These are phyloP conservation scores for Poecile montanus DNA, from an alignment of 2,797 vertebrate species.

Conservation along the genomic window DNA sequence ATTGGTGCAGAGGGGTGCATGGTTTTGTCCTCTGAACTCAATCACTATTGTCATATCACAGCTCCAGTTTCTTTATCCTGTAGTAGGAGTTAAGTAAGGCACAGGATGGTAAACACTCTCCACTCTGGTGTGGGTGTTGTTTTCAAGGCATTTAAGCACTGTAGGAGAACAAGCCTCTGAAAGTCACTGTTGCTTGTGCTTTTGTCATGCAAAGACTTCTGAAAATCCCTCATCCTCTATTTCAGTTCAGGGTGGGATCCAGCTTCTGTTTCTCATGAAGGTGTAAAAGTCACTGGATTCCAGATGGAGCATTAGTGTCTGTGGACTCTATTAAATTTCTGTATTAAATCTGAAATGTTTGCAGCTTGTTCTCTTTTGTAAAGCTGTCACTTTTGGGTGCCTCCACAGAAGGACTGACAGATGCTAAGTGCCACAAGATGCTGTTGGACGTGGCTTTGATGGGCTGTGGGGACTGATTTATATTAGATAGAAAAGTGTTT, in stretches of 20 bases:
- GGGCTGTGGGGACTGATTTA: not conserved
- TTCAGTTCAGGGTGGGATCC: not conserved
- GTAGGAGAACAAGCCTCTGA: not conserved
- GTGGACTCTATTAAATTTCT: conserved; percentile 33
- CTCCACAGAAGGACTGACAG: not conserved
- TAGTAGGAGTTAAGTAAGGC: not conserved
- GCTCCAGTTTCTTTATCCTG: not conserved
- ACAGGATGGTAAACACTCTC: not conserved
- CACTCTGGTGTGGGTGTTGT: not conserved
- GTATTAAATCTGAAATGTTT: not conserved
- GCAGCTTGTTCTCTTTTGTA: not conserved
- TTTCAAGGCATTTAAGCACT: conserved; percentile 8
- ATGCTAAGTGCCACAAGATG: not conserved
- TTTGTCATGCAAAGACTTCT: not conserved
- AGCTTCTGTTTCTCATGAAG: conserved; percentile 12
- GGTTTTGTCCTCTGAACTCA: not conserved
- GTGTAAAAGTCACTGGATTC: conserved; percentile 46
- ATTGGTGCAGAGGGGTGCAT: not conserved
- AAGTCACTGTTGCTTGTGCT: conserved; percentile 17
- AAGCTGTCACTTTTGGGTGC: conserved; percentile 11
- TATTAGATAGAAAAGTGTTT: not conserved
- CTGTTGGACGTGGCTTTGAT: not conserved
- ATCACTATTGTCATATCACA: not conserved
- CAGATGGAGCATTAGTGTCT: not conserved
- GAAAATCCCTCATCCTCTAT: conserved; percentile 12